Base-by-base conservation (phyloP, 1,140 invertebrate species). In the Lamellibrachia luymesi region DNA sequence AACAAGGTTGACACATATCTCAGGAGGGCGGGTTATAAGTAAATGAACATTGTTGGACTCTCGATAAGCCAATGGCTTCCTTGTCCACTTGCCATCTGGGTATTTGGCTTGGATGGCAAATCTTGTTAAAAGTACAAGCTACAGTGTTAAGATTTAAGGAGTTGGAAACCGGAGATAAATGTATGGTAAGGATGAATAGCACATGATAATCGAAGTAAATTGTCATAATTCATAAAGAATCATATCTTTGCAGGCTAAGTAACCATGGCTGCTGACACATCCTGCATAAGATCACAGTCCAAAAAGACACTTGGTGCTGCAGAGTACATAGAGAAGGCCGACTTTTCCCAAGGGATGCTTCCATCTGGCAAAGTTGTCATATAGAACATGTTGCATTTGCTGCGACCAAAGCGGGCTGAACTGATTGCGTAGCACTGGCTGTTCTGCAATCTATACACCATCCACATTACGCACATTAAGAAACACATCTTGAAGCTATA, bases 271-370 rank as follows among this genome's bases (percentile, higher is more conserved):
- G 7, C 90, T 91, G 90, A 51, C 50, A 91, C 50, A 91, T 91
- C 17, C 90, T 91, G 90, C 50, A 91, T 13, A 91, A 91, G 90
- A 91, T 91, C 90, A 91, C 90, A 91, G 90, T n/a, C 90, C 90
- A 91, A n/a, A 27, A 91, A 91, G 27, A 91, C 90, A 91, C 90
- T 91, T 51, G 90, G 6, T 91, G 49, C 90, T 91, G 90, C 90
- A 91, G 90, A 13, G 2, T 91, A 91, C 25, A 27, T 91, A 91
- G 90, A 91, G 38, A 91, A 91, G 8, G 64, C 64, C 17, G 64
- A 80, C 0, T 80, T 80, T 80, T 17, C 64, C 64, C 64, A 4
- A 2, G 64, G 64, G 8, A 80, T 25, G 4, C 90, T 91, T 91
- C 90, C 90, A 25, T 4, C 49, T 91, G 90, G 90, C 90, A 91